Base-by-base conservation (phyloP, 2,113 vertebrate genomes). In the Carassius carassius region DNA sequence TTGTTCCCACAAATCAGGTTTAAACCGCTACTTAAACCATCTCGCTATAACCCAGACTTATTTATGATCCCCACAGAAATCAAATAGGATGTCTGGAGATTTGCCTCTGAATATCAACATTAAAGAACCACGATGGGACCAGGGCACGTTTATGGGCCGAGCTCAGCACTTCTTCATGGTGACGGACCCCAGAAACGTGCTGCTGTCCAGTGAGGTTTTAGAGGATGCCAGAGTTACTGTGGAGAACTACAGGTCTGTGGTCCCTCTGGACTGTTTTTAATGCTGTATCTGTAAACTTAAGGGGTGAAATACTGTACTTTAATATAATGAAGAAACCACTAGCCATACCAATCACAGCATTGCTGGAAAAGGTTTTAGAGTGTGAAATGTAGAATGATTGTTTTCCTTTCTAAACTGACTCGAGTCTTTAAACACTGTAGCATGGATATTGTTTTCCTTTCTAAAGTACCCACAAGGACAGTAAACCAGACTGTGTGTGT, bases 141-240 rank as follows among this genome's bases (percentile, higher is more conserved):
- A 99, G 88, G 92, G 96, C 87, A 97, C 96, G 0, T 99, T 99
- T 85, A 92, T 94, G 91, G 98, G 98, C 58, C 94, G 98, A 37
- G 97, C 98, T 89, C 93, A 94, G 87, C 98, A 99, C 91, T 99
- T 99, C 94, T 99, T 99, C 93, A 97, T 92, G 88, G 96, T 99
- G 85, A 99, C 97, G 0, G 96, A 99, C 88, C 98, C 98, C 81
- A 94, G 97, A 83, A 99, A 94, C 21, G 94, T 99, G 83, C 94
- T 99, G 87, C 92, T 98, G 12, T 98, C 97, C 0, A 95, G 93
- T 17, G 91, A 93, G 58, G 90, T 94, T 1, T 93, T 99, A 89
- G 97, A 98, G 82, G 95, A 96, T 41, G 95, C 97, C 17, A 93
- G 94, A 69, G 94, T 89, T 51, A 95, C 92, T 2, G 92, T 97